Percentiles rank a stretch among this genome's conserved stretches.
phyloP scores from a whole-genome alignment of 2,113 vertebrate species.

The Syrmaticus mikado region DNA sequence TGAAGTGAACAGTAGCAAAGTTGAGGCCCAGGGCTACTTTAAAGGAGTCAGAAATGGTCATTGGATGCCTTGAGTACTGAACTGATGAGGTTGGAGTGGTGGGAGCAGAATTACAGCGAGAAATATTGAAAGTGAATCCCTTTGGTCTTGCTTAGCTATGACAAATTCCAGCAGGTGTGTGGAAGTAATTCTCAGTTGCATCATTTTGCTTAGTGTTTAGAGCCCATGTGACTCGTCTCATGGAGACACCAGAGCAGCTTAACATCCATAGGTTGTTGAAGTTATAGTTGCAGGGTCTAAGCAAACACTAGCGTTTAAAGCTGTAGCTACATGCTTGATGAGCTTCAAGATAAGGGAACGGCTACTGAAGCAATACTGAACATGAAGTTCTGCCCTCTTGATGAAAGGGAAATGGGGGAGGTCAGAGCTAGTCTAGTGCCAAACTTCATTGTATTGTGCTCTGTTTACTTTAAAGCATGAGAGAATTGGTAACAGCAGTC shows the following conservation, averaged over 20 bases:
- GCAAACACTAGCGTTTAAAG: not conserved
- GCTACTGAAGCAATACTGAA: not conserved
- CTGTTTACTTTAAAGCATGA: not conserved
- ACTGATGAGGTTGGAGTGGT: not conserved
- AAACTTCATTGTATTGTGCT: not conserved
- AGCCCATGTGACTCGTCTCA: not conserved
- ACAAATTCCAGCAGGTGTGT: accelerated
- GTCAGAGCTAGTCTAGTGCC: not conserved
- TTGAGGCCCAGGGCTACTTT: not conserved
- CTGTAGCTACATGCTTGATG: not conserved
- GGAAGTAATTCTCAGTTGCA: not conserved
- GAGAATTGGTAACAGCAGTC: not conserved
- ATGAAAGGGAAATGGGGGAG: not conserved
- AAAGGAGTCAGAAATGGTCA: not conserved
- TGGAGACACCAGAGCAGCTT: not conserved
- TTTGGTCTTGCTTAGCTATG: not conserved
- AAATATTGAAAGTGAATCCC: not conserved
- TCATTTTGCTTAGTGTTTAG: not conserved
- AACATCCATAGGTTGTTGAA: not conserved
- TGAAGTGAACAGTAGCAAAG: not conserved
- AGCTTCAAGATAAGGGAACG: not conserved
- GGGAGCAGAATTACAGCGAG: not conserved
- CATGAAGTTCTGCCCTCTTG: not conserved
- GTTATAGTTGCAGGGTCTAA: not conserved
- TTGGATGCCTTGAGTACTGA: not conserved